Evolutionary conservation across 2,888 invertebrate genomes (phyloP).

Genomic region (Melanophora roralis): DNA sequence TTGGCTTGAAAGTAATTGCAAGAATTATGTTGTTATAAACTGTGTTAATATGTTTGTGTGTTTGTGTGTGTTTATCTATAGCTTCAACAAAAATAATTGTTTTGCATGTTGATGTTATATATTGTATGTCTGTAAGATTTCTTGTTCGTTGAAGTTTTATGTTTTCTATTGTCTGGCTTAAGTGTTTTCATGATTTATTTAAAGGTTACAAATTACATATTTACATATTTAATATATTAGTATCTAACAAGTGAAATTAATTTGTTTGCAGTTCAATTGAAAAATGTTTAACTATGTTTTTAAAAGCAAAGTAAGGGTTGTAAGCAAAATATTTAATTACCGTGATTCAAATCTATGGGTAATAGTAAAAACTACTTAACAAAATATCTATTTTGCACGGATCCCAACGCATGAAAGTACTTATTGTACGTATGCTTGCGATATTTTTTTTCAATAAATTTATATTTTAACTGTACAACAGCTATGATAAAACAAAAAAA

Average conservation of each 20-base stretch:
- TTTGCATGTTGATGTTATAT: constrained; percentile 33
- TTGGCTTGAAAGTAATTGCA: constrained; percentile 50
- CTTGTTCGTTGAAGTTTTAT: constrained; percentile 12
- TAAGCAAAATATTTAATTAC: too few species aligned
- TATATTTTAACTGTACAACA: too few species aligned
- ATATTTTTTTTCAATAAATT: too few species aligned
- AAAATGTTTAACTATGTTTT: too few species aligned
- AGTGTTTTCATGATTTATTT: constrained; percentile 53
- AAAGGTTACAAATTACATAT: constrained; percentile 6
- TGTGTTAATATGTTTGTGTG: constrained; percentile 19
- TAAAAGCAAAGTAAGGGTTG: too few species aligned
- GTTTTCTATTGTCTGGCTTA: constrained; percentile 27
- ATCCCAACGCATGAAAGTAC: too few species aligned
- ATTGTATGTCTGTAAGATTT: constrained; percentile 1
- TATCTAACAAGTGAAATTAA: constrained; percentile 18
- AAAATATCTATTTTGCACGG: too few species aligned
- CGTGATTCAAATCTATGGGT: too few species aligned
- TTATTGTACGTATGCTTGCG: too few species aligned
- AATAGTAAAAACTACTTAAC: too few species aligned
- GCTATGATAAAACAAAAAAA: too few species aligned
- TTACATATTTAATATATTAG: constrained; percentile 1
- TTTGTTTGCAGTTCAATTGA: too few species aligned
- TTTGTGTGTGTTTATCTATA: neutral
- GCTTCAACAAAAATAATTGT: constrained; percentile 30
- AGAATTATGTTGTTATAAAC: constrained; percentile 52